Evolutionary conservation across 2,888 invertebrate species (phyloP), one percentile per base, ranked within the genome.

Genomic region (Bugula neritina): DNA sequence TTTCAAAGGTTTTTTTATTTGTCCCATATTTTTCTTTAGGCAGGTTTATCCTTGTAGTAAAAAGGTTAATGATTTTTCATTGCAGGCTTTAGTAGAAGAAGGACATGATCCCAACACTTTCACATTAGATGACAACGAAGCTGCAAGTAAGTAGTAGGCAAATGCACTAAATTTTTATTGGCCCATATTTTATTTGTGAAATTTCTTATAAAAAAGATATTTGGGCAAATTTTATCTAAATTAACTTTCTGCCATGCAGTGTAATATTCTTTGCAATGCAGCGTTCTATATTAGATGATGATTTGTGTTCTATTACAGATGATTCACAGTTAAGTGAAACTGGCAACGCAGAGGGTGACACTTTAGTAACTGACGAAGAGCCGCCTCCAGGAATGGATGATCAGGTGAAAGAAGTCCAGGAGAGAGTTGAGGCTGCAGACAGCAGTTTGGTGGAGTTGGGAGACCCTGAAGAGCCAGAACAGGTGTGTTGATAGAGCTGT

Each of bases 51-150:
- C n/a, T n/a, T n/a, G n/a, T n/a, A n/a, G n/a, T n/a, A n/a, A n/a
- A n/a, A n/a, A n/a, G n/a, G n/a, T n/a, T n/a, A n/a, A n/a, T n/a
- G n/a, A n/a, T n/a, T n/a, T n/a, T n/a, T n/a, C n/a, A n/a, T 74
- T 77, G 13, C 75, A 86, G 86, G 85, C 84, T 52, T 75, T 87
- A 43, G 77, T 83, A 73, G 85, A 84, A 58, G 87, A 86, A 78
- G 86, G 86, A 25, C 85, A 89, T 73, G 89, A 93, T 86, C 90
- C 92, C 1, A 89, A 89, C 10, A 90, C 89, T 35, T 90, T 87
- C 31, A 63, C 31, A 5, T 63, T 63, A 13, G 63, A 63, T 63
- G 63, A 63, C 13, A 31, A 31, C n/a, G 63, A 34, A 13, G 31
- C 27, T 63, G 29, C 34, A 3, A 63, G 63, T 63, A 34, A 63